Percentiles rank a stretch among this genome's conserved stretches.
Evolutionary conservation across 2,888 invertebrate species (phyloP).

Genomic region (Ernsta delagoae): DNA sequence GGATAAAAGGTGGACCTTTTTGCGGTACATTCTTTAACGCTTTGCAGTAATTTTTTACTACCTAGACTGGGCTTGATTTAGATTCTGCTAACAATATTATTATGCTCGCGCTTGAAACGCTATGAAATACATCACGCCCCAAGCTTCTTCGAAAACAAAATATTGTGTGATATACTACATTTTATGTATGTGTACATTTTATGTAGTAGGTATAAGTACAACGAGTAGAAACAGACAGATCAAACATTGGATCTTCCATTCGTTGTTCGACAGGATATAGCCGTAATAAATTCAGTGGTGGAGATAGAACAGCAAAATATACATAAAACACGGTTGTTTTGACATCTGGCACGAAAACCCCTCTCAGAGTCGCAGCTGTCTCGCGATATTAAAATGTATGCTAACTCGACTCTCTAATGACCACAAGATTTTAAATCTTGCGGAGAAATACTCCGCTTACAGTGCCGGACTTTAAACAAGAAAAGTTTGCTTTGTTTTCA

Average conservation of each 20-base stretch:
- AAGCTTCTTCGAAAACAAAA: too few species aligned
- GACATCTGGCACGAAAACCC: constrained; percentile 57
- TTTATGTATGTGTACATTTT: too few species aligned
- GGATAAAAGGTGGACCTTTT: constrained; percentile 29
- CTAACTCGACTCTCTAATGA: constrained; percentile 72
- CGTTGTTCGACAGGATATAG: neutral
- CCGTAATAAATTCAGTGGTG: neutral
- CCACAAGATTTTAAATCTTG: constrained; percentile 68
- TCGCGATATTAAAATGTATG: constrained; percentile 74
- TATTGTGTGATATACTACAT: too few species aligned
- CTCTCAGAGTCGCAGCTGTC: constrained; percentile 54
- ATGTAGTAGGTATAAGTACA: too few species aligned
- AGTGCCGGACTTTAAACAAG: constrained; percentile 62
- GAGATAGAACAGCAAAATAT: constrained; percentile 1
- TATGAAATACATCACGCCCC: too few species aligned
- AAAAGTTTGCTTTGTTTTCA: constrained; percentile 56
- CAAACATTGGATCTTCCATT: constrained; percentile 2
- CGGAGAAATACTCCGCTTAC: constrained; percentile 57
- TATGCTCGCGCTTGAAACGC: too few species aligned
- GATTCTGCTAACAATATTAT: too few species aligned
- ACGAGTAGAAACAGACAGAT: too few species aligned
- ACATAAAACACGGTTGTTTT: constrained; percentile 55
- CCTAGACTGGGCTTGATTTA: constrained; percentile 35
- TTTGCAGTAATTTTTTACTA: constrained; percentile 30
- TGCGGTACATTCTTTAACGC: constrained; percentile 11